A percentile compares a stretch with the other conserved stretches of the same genome.
These are phyloP conservation scores for Caracal caracal DNA, from an alignment of 2,113 vertebrate genomes.

Conservation along the genomic window DNA sequence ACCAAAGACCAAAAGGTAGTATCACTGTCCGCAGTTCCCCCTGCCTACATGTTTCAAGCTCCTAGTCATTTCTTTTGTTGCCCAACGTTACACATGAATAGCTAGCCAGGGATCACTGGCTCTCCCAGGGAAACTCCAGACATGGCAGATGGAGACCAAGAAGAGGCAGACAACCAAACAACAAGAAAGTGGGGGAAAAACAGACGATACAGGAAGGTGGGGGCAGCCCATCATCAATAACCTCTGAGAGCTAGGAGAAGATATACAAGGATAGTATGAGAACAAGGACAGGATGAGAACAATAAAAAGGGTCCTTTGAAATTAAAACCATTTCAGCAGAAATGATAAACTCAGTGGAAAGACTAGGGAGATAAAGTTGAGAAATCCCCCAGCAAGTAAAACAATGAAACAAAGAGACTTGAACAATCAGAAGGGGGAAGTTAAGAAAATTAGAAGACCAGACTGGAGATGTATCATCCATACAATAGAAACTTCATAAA, in stretches of 20 bases:
- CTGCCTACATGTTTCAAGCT: accelerated
- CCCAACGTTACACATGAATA: neutral
- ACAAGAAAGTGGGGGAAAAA: neutral
- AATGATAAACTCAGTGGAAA: neutral
- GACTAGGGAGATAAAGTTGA: neutral
- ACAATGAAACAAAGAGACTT: neutral
- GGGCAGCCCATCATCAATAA: neutral
- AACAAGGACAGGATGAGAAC: neutral
- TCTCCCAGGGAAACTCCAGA: neutral
- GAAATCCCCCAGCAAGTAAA: neutral
- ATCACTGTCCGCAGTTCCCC: neutral
- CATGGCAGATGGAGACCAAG: neutral
- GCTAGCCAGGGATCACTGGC: too few relatives aligned
- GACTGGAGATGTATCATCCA: neutral
- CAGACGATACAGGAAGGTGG: neutral
- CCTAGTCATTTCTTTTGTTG: neutral
- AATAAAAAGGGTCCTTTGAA: neutral
- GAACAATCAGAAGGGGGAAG: neutral
- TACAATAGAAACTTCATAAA: neutral
- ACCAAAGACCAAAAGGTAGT: neutral
- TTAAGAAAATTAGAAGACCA: neutral
- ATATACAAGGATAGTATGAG: neutral
- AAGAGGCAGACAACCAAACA: neutral
- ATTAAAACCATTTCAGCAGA: neutral
- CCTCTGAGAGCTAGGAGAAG: neutral